A percentile compares a stretch with the other conserved stretches of the same genome.
These are phyloP conservation scores for Pteronotus mesoamericanus DNA, from an alignment of 2,797 vertebrate genomes.

Conservation along the genomic window DNA sequence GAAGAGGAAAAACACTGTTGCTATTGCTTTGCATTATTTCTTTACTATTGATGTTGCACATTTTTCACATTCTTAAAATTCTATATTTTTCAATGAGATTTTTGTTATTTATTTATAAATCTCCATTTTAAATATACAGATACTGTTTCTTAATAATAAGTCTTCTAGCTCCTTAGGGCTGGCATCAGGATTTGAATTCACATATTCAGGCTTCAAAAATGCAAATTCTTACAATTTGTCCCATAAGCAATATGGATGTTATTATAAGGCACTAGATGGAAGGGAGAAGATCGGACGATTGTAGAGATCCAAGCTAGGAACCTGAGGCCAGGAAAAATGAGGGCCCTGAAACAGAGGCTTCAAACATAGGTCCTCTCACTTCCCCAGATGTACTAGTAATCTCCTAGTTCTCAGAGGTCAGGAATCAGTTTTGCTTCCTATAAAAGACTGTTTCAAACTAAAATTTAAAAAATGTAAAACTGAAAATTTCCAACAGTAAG, in stretches of 20 bases:
- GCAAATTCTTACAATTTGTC: background rate
- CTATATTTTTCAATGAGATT: background rate
- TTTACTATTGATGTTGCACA: background rate
- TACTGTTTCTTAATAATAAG: background rate
- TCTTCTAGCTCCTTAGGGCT: background rate
- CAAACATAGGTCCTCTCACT: background rate
- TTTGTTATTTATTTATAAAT: background rate
- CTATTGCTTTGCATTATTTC: background rate
- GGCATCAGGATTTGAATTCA: background rate
- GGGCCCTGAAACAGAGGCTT: background rate
- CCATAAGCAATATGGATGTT: background rate
- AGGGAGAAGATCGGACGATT: background rate
- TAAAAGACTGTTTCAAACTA: background rate
- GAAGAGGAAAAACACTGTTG: background rate
- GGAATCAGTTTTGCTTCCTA: background rate
- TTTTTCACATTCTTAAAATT: background rate
- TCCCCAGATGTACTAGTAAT: background rate
- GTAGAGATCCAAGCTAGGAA: background rate
- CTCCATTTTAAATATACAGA: background rate
- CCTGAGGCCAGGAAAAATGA: background rate
- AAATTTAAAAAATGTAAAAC: background rate
- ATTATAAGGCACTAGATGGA: background rate
- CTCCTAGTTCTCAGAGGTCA: background rate
- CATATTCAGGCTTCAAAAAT: background rate
- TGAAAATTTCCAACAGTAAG: background rate